Conservation (phyloP, 2,888 invertebrate species). For the Pseudococcus jackbeardsleyi region DNA sequence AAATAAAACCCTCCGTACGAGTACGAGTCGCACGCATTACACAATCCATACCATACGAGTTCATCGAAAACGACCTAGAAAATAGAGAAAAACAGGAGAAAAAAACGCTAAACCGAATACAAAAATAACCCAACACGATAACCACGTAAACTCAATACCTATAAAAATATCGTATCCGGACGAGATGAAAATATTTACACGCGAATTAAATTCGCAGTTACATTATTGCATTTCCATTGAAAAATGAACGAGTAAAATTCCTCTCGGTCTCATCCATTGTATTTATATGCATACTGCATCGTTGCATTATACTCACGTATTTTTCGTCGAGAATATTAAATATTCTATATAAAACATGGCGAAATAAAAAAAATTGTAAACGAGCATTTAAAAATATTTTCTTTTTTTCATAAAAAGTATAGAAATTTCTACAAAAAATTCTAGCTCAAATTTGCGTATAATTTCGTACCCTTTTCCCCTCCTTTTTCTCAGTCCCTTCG, state of each 20-base stretch:
- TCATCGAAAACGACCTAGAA: neutral
- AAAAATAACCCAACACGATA: conserved; percentile 40
- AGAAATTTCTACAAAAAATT: neutral
- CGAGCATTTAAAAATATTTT: neutral
- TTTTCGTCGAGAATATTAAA: conserved; percentile 7
- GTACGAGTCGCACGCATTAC: neutral
- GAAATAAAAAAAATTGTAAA: neutral
- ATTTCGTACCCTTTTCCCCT: neutral
- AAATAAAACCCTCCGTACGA: neutral
- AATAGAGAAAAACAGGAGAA: neutral
- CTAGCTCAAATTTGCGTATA: neutral
- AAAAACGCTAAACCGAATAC: conserved; percentile 14
- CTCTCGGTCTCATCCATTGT: neutral
- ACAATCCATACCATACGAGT: neutral
- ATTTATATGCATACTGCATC: neutral
- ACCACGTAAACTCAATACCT: conserved; percentile 32
- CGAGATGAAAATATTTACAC: conserved; percentile 44
- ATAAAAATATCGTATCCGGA: conserved; percentile 33
- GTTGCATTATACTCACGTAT: neutral
- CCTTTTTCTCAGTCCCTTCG: neutral
- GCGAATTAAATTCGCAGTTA: conserved; percentile 27
- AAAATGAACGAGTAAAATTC: neutral
- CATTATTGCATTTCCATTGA: conserved; percentile 47
- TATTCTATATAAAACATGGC: neutral
- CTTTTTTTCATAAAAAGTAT: neutral